Evolutionary conservation across 2,113 vertebrate genomes (phyloP).

Genomic region (Pteronura brasiliensis): DNA sequence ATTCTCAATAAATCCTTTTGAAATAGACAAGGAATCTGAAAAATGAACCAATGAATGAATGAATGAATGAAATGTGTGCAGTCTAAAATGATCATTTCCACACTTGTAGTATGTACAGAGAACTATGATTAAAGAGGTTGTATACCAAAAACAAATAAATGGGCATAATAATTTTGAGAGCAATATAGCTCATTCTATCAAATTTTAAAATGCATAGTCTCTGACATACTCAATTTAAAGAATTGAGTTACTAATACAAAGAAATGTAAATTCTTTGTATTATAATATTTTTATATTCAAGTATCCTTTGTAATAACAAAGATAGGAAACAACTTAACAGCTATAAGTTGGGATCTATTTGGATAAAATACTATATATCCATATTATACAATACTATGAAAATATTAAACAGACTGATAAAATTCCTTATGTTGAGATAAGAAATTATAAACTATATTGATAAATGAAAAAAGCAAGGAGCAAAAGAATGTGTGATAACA

Average conservation of each 20-base stretch:
- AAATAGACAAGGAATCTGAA: neutral
- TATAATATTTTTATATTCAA: neutral
- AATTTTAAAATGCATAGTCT: neutral
- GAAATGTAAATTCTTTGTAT: neutral
- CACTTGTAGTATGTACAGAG: neutral
- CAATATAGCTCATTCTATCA: neutral
- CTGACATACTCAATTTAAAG: neutral
- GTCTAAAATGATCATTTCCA: neutral
- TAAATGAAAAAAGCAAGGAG: neutral
- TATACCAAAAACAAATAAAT: neutral
- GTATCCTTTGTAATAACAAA: neutral
- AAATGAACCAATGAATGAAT: neutral
- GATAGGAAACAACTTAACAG: neutral
- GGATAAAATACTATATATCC: neutral
- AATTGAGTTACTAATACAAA: neutral
- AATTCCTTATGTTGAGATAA: neutral
- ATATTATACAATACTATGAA: neutral
- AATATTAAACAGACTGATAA: neutral
- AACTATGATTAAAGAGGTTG: neutral
- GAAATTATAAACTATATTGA: neutral
- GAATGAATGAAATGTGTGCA: neutral
- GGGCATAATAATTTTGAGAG: neutral
- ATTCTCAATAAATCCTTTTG: neutral
- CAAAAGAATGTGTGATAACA: neutral
- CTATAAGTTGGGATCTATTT: neutral